These are phyloP conservation scores for Coilia nasus DNA, from an alignment of 2,797 vertebrate species.

Conservation along the genomic window DNA sequence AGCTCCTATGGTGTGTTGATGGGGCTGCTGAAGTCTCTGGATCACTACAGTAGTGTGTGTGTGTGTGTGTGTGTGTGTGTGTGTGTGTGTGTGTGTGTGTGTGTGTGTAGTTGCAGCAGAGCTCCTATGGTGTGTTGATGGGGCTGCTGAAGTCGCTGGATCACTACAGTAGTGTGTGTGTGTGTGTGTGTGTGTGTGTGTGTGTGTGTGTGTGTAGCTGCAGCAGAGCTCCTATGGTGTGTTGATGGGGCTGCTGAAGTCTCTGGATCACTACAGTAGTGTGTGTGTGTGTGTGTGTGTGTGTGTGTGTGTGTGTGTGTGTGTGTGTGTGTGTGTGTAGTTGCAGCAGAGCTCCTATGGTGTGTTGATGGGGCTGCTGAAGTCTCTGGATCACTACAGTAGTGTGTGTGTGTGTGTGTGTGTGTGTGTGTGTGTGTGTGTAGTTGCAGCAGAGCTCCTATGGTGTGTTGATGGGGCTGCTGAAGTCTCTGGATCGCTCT, in stretches of 20 bases:
- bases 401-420: not conserved
- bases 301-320: not conserved
- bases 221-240: too few species aligned
- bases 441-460: slow-evolving; percentile 80
- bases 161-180: not conserved
- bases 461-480: slow-evolving; percentile 76
- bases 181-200: not conserved
- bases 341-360: slow-evolving; percentile 35
- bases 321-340: slow-evolving; percentile 58
- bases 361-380: too few species aligned
- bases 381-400: not conserved
- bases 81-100: not conserved
- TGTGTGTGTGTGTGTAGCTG: slow-evolving; percentile 62
- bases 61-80: too few species aligned
- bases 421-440: not conserved
- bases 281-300: not conserved
- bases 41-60: too few species aligned
- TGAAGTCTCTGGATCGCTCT: slow-evolving; percentile 78
- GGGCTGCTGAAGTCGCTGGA: too few species aligned
- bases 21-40: not conserved
- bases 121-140: too few species aligned
- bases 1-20: too few species aligned
- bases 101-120: not conserved
- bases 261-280: not conserved
- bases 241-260: too few species aligned